phyloP scores from a whole-genome alignment of 2,113 vertebrate genomes.

The Nothocercus julius region DNA sequence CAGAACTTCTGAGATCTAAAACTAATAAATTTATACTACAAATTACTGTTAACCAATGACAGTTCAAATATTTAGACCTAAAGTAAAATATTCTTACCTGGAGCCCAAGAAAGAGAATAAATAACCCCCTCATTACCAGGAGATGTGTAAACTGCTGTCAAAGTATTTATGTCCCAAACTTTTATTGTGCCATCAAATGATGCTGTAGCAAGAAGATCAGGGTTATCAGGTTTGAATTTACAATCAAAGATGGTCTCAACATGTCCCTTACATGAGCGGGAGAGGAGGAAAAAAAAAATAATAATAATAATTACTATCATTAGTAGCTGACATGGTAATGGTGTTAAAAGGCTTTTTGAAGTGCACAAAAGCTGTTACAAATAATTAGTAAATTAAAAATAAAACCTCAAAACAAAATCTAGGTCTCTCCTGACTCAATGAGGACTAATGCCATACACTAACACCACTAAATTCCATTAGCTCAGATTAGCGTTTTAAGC shows the following conservation, averaged over 20 bases:
- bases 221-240: constrained; percentile 97
- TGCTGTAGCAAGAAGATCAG: constrained; percentile 94
- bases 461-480: not conserved
- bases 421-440: not conserved
- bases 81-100: constrained; percentile 81
- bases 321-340: not conserved
- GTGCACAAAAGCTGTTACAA: not conserved
- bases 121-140: constrained; percentile 97
- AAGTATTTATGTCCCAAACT: constrained; percentile 96
- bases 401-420: not conserved
- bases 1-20: not conserved
- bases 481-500: not conserved
- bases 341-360: too few relatives aligned
- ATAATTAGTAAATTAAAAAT: not conserved
- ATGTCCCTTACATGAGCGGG: constrained; percentile 84
- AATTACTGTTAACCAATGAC: not conserved
- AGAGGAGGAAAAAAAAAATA: not conserved
- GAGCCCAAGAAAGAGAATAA: constrained; percentile 98
- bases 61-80: not conserved
- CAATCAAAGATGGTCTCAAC: constrained; percentile 99
- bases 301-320: not conserved
- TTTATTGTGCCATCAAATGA: constrained; percentile 99
- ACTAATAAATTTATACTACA: not conserved
- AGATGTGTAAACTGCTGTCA: constrained; percentile 92
- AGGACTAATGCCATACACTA: not conserved